Percentiles rank a stretch among this genome's conserved stretches.
phyloP scores from a whole-genome alignment of 2,888 invertebrate species.

The Heliconius cydno region DNA sequence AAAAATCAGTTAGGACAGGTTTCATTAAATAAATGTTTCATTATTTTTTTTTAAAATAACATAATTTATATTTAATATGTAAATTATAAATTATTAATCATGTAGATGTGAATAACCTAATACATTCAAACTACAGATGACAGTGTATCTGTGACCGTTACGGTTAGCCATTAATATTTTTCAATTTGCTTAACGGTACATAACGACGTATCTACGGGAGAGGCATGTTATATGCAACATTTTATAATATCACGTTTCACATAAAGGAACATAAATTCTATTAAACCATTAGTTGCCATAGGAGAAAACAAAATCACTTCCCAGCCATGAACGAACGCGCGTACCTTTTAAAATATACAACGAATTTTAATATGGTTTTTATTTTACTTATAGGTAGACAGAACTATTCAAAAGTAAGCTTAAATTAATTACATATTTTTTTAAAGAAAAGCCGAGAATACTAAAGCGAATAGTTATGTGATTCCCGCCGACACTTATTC shows the following conservation, averaged over 20 bases:
- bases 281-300: neutral
- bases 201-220: neutral
- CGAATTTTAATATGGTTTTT: too few relatives aligned
- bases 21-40: neutral
- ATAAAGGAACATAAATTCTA: neutral
- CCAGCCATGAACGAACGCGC: too few relatives aligned
- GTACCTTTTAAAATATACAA: too few relatives aligned
- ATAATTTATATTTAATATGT: neutral
- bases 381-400: too few relatives aligned
- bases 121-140: constrained; percentile 30
- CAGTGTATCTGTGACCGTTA: constrained; percentile 31
- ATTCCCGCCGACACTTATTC: too few relatives aligned
- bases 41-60: neutral
- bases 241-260: neutral
- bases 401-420: too few relatives aligned
- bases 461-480: too few relatives aligned
- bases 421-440: too few relatives aligned
- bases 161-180: constrained; percentile 20
- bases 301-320: too few relatives aligned
- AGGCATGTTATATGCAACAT: neutral
- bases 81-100: constrained; percentile 7
- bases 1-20: neutral
- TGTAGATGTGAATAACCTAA: constrained; percentile 27
- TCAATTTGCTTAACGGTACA: constrained; percentile 23
- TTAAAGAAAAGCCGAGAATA: too few relatives aligned